These are phyloP conservation scores for Sebastes matsubarae DNA, from an alignment of 2,797 vertebrate species.

Conservation along the genomic window DNA sequence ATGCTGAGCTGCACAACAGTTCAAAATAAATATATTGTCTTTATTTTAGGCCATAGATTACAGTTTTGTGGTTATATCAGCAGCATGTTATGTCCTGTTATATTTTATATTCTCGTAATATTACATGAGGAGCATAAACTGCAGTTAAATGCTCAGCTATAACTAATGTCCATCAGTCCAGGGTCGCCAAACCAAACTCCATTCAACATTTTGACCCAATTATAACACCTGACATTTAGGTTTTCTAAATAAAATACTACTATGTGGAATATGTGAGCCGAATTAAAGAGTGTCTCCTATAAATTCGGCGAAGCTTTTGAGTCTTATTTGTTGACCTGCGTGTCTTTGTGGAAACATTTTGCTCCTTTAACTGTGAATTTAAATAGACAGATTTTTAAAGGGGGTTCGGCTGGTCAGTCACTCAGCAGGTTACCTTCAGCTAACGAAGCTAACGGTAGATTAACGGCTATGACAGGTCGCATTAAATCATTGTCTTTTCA, in stretches of 20 bases:
- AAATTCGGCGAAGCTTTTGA: background rate
- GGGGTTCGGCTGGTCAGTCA: background rate
- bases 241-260: background rate
- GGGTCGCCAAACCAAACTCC: background rate
- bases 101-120: background rate
- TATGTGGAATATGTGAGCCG: accelerated
- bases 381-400: background rate
- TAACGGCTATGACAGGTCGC: background rate
- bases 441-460: slow-evolving; percentile 16
- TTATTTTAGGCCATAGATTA: background rate
- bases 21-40: too few species aligned
- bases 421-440: background rate
- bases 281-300: accelerated
- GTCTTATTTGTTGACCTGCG: background rate
- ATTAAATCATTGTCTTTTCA: accelerated
- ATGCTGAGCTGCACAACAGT: background rate
- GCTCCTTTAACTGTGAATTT: background rate
- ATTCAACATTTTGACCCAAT: background rate
- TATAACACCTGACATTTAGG: background rate
- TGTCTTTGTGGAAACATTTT: accelerated
- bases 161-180: background rate
- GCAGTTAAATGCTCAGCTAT: background rate
- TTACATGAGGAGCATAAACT: background rate
- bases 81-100: background rate
- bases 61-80: background rate